Percentiles rank a stretch among this genome's conserved stretches.
These are phyloP conservation scores for Agapornis canus DNA, from an alignment of 2,797 vertebrate genomes.

Conservation along the genomic window DNA sequence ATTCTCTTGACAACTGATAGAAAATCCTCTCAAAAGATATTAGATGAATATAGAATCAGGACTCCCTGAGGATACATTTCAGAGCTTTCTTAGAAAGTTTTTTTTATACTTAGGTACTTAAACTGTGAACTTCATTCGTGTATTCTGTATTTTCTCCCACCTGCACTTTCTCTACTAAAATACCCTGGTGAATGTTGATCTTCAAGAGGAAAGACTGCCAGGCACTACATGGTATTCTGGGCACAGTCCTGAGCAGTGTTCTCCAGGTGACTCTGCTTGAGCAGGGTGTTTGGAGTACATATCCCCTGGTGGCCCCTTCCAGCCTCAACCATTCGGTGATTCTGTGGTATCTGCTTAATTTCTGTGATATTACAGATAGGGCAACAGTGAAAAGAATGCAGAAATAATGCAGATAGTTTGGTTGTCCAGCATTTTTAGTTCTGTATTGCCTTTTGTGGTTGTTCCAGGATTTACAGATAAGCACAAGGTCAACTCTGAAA, in stretches of 20 bases:
- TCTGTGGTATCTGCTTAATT: neutral
- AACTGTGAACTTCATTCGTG: neutral
- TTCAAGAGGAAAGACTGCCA: neutral
- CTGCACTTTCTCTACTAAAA: neutral
- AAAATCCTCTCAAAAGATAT: neutral
- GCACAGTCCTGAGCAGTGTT: neutral
- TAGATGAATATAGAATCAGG: neutral
- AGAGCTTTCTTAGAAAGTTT: neutral
- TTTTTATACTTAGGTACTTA: neutral
- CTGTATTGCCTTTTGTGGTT: neutral
- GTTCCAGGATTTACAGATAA: neutral
- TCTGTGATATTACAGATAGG: neutral
- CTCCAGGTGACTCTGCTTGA: neutral
- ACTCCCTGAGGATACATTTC: neutral
- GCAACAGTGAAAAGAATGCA: neutral
- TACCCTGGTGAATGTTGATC: neutral
- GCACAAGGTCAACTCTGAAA: neutral
- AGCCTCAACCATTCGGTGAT: neutral
- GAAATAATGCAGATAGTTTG: neutral
- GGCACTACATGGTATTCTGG: neutral
- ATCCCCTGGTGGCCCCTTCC: neutral
- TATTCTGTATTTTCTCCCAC: neutral
- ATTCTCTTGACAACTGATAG: neutral
- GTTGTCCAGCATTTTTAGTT: neutral
- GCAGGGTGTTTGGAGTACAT: neutral